Evolutionary conservation across 2,113 vertebrate species (phyloP).

Genomic region (Grantiella picta): DNA sequence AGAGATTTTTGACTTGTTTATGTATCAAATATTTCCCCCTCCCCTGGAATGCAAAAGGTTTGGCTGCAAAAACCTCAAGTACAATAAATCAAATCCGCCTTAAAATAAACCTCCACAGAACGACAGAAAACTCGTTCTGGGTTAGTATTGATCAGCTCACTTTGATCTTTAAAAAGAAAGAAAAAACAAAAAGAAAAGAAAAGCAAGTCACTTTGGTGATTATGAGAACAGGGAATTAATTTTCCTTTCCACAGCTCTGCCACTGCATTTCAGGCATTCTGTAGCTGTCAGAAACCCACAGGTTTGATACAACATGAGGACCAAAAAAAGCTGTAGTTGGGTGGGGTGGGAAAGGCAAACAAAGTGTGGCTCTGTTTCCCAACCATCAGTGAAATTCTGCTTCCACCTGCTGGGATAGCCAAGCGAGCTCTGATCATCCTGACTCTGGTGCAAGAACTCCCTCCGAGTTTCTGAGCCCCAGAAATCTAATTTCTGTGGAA

Average conservation of each 20-base stretch:
- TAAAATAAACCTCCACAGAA: background rate
- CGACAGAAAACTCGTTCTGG: background rate
- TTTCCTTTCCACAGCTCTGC: background rate
- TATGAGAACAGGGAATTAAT: background rate
- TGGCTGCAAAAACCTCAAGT: background rate
- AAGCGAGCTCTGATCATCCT: background rate
- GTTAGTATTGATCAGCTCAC: background rate
- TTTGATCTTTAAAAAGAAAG: background rate
- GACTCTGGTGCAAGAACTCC: background rate
- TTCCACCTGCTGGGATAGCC: background rate
- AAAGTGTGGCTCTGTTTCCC: background rate
- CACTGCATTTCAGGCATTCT: background rate
- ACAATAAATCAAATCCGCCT: background rate
- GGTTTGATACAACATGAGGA: background rate
- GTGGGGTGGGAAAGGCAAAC: background rate
- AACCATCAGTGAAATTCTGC: background rate
- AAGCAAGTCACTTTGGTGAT: slow-evolving; percentile 24
- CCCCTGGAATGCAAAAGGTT: background rate
- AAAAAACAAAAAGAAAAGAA: background rate
- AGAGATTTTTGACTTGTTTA: background rate
- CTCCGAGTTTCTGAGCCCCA: background rate
- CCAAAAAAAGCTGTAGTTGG: background rate
- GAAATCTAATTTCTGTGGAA: background rate
- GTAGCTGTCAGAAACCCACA: background rate
- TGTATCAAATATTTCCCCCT: background rate